phyloP scores from a whole-genome alignment of 2,888 invertebrate genomes.

The Xylota segnis region DNA sequence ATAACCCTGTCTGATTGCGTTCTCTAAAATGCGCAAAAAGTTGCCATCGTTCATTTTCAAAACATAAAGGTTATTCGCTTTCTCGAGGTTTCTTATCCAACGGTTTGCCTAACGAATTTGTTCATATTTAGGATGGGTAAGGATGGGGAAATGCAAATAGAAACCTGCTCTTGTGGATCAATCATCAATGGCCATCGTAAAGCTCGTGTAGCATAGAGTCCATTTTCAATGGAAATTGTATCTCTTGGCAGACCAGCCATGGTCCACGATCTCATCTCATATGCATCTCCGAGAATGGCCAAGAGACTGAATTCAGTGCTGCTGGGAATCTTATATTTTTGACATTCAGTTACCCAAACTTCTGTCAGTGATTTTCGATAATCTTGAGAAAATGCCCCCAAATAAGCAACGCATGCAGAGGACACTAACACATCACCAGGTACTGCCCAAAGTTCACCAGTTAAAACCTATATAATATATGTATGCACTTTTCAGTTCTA shows the following conservation, averaged over 20 bases:
- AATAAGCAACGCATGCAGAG: constrained; percentile 94
- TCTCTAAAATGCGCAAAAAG: constrained; percentile 92
- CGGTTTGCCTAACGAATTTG: constrained; percentile 89
- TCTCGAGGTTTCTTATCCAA: constrained; percentile 96
- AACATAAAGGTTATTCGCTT: constrained; percentile 89
- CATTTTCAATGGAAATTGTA: constrained; percentile 95
- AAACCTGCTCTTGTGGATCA: constrained; percentile 96
- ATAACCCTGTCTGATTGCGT: constrained; percentile 91
- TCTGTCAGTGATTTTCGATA: constrained; percentile 89
- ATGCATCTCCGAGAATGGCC: constrained; percentile 91
- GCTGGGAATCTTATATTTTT: constrained; percentile 88
- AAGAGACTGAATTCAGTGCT: constrained; percentile 89
- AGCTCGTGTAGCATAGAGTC: constrained; percentile 93
- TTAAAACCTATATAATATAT: constrained; percentile 83
- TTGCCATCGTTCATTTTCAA: constrained; percentile 91
- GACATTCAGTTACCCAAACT: constrained; percentile 89
- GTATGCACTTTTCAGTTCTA: rapidly evolving
- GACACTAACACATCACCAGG: constrained; percentile 95
- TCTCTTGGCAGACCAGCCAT: constrained; percentile 95
- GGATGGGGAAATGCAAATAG: background rate
- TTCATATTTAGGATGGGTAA: background rate
- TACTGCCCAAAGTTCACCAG: constrained; percentile 89
- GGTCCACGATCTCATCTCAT: constrained; percentile 95
- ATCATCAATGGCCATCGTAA: constrained; percentile 96
- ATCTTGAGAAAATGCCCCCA: constrained; percentile 93